Evolutionary conservation across 2,888 invertebrate species (phyloP).

Genomic region (Epinotia nisella): DNA sequence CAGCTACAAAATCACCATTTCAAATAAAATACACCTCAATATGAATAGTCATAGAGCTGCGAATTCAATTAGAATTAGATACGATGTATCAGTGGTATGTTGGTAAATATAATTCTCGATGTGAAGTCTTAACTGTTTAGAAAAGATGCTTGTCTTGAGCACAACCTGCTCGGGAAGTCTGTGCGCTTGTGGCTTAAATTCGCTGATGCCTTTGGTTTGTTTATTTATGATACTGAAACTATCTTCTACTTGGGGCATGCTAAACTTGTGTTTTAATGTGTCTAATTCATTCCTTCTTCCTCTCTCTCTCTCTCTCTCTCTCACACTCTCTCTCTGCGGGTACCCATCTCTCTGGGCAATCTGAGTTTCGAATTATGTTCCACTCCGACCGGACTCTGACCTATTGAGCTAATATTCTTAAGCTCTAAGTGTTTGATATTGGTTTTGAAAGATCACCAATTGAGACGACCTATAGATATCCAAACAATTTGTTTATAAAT

Average conservation of each 20-base stretch:
- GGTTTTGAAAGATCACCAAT: background rate
- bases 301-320: background rate
- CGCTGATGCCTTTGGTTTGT: slow-evolving; percentile 19
- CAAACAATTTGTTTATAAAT: background rate
- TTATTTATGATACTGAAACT: background rate
- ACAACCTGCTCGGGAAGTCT: slow-evolving; percentile 62
- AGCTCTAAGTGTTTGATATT: background rate
- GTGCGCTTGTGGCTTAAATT: slow-evolving; percentile 12
- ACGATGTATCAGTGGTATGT: slow-evolving; percentile 49
- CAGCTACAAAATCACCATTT: slow-evolving; percentile 53
- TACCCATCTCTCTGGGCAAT: background rate
- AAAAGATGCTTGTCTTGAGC: slow-evolving; percentile 72
- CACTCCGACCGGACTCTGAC: background rate
- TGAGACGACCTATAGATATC: background rate
- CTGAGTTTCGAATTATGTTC: background rate
- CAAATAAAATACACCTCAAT: slow-evolving; percentile 54
- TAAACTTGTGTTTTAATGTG: background rate
- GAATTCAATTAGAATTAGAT: slow-evolving; percentile 52
- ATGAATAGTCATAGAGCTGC: slow-evolving; percentile 51
- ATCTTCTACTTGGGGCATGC: background rate
- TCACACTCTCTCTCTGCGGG: background rate
- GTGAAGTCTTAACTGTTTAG: slow-evolving; percentile 71
- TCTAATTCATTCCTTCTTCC: background rate
- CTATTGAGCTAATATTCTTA: background rate
- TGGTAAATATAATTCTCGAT: slow-evolving; percentile 53